Percentiles rank a stretch among this genome's conserved stretches.
phyloP scores from a whole-genome alignment of 53 echinoderm and acorn worm genomes.

The Antedon mediterranea region DNA sequence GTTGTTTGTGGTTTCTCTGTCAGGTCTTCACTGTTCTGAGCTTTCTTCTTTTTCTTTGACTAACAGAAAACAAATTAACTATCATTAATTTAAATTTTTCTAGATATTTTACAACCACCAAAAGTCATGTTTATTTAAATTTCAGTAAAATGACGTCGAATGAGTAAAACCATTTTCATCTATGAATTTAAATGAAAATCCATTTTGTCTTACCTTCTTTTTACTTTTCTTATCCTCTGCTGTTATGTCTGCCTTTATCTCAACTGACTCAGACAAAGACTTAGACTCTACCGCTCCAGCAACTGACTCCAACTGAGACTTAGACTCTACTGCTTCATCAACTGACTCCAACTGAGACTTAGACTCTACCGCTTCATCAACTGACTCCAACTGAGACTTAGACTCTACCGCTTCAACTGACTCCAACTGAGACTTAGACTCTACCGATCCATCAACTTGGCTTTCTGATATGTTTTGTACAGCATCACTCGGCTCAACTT shows the following conservation, averaged over 20 bases:
- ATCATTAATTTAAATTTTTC: too few species aligned
- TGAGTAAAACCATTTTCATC: too few species aligned
- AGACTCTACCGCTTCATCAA: neutral
- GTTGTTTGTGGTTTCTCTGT: neutral
- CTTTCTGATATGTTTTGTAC: too few species aligned
- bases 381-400: neutral
- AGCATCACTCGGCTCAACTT: too few species aligned
- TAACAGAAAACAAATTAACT: neutral
- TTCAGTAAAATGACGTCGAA: too few species aligned
- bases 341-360: neutral
- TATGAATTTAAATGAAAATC: too few species aligned
- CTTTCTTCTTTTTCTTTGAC: neutral
- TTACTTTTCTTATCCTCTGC: neutral
- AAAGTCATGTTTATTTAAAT: too few species aligned
- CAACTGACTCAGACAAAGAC: neutral
- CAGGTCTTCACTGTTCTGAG: neutral
- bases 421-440: neutral
- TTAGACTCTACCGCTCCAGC: neutral
- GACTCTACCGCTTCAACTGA: neutral
- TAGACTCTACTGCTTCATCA: neutral
- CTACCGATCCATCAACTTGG: neutral
- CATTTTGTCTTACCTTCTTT: neutral
- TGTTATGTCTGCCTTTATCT: neutral
- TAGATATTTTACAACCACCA: too few species aligned
- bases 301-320: neutral